Conservation (phyloP, 2,888 invertebrate species). For the Platypus cylindrus region DNA sequence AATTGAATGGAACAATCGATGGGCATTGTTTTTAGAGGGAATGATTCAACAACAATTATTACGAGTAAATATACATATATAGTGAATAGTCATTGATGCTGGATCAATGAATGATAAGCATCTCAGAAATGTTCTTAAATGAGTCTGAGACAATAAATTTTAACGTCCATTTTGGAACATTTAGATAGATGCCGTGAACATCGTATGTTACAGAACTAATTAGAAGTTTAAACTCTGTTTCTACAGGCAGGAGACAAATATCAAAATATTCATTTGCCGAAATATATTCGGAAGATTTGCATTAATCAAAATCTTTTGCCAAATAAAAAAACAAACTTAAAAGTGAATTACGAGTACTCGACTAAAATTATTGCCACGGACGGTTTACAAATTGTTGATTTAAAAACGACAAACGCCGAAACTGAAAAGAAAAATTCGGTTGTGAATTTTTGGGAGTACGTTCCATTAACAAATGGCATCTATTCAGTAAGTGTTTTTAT, state of each 20-base stretch:
- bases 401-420: slow-evolving; percentile 23
- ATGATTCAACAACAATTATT: slow-evolving; percentile 70
- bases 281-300: slow-evolving; percentile 40
- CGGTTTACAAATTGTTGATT: slow-evolving; percentile 28
- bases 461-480: slow-evolving; percentile 21
- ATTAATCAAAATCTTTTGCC: slow-evolving; percentile 30
- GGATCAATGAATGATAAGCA: background rate
- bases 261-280: slow-evolving; percentile 59
- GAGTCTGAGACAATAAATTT: no score
- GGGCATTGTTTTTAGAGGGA: slow-evolving; percentile 81
- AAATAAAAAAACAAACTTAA: slow-evolving; percentile 22
- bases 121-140: background rate
- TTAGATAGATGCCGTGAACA: background rate
- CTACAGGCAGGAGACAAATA: slow-evolving; percentile 40
- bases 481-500: slow-evolving; percentile 17
- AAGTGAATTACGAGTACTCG: slow-evolving; percentile 26
- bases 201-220: background rate
- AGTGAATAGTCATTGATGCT: no score
- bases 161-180: no score
- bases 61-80: slow-evolving; percentile 33
- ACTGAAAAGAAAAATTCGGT: slow-evolving; percentile 22
- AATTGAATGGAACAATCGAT: slow-evolving; percentile 42
- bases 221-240: background rate
- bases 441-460: slow-evolving; percentile 27
- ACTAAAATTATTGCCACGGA: slow-evolving; percentile 26